Percentiles rank a stretch among this genome's conserved stretches.
Conservation (phyloP, 2,888 invertebrate genomes). For the Macrosoma leucophasiata region DNA sequence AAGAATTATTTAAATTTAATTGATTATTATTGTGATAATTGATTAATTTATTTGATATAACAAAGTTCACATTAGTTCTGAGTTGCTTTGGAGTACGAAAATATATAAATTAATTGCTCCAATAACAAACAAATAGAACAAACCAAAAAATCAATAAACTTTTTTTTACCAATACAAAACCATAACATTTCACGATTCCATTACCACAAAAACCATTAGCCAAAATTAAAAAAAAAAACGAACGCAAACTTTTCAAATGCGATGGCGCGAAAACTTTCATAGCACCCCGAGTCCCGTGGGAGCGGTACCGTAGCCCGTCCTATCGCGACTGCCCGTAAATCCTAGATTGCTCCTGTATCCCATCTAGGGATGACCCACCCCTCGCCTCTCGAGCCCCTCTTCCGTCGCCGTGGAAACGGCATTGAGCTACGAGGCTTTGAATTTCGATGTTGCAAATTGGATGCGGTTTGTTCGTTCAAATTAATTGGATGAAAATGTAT, state of each 20-base stretch:
- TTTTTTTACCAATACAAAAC: no score
- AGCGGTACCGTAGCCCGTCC: conserved; percentile 28
- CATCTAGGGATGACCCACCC: conserved; percentile 30
- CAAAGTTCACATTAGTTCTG: no score
- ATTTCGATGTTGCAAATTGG: conserved; percentile 37
- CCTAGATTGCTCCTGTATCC: conserved; percentile 33
- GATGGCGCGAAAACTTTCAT: conserved; percentile 26
- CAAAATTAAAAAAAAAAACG: conserved; percentile 9
- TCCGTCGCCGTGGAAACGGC: conserved; percentile 50
- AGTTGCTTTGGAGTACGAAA: no score
- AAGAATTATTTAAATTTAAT: no score
- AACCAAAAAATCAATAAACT: no score
- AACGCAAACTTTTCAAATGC: conserved; percentile 13
- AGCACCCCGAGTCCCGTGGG: conserved; percentile 33
- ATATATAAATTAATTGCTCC: no score
- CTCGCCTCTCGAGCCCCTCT: conserved; percentile 28
- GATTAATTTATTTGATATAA: no score
- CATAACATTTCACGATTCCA: no score
- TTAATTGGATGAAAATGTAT: conserved; percentile 10
- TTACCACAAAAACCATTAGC: no score
- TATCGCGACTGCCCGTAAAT: conserved; percentile 37
- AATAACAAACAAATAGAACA: no score
- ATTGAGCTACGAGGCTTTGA: conserved; percentile 33
- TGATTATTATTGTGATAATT: no score
- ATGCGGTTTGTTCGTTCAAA: conserved; percentile 36